phyloP scores from a whole-genome alignment of 2,888 invertebrate genomes.

The Epicampocera succincta region DNA sequence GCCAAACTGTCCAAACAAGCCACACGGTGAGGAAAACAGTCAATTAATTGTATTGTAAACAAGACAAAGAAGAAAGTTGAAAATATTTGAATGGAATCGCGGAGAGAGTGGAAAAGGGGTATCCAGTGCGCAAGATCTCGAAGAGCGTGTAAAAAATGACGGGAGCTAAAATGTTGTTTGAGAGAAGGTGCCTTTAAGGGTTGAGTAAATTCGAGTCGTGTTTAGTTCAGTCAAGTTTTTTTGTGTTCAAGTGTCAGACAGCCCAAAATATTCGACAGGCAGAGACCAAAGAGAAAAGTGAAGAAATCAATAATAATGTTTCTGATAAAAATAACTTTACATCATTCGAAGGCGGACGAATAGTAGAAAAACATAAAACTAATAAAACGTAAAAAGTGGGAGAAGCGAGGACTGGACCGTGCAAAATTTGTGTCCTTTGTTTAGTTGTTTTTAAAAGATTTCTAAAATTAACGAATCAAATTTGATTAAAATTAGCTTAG shows the following conservation, averaged over 20 bases:
- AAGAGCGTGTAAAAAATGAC: slow-evolving; percentile 35
- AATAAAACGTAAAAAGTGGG: slow-evolving; percentile 38
- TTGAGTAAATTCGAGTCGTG: slow-evolving; percentile 55
- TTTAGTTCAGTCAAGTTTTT: slow-evolving; percentile 49
- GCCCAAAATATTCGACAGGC: slow-evolving; percentile 28
- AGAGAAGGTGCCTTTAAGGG: slow-evolving; percentile 51
- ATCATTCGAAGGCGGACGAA: slow-evolving; percentile 51
- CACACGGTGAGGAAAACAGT: slow-evolving; percentile 23
- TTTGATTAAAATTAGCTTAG: slow-evolving; percentile 55
- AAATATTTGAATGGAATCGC: slow-evolving; percentile 25
- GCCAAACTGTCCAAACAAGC: slow-evolving; percentile 30
- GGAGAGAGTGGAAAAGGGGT: slow-evolving; percentile 11
- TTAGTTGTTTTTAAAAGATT: slow-evolving; percentile 34
- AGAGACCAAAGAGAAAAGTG: slow-evolving; percentile 31
- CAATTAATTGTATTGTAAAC: slow-evolving; percentile 55
- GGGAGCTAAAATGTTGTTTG: slow-evolving; percentile 43
- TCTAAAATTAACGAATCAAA: slow-evolving; percentile 27
- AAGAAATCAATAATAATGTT: slow-evolving; percentile 69
- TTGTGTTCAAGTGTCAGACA: slow-evolving; percentile 39
- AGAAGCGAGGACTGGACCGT: neutral
- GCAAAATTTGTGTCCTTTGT: slow-evolving; percentile 20
- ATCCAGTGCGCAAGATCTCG: slow-evolving; percentile 53
- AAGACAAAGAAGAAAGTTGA: slow-evolving; percentile 36
- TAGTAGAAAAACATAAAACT: slow-evolving; percentile 32
- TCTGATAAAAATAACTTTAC: slow-evolving; percentile 67